Evolutionary conservation across 2,888 invertebrate genomes (phyloP).

Genomic region (Agrotis puta): DNA sequence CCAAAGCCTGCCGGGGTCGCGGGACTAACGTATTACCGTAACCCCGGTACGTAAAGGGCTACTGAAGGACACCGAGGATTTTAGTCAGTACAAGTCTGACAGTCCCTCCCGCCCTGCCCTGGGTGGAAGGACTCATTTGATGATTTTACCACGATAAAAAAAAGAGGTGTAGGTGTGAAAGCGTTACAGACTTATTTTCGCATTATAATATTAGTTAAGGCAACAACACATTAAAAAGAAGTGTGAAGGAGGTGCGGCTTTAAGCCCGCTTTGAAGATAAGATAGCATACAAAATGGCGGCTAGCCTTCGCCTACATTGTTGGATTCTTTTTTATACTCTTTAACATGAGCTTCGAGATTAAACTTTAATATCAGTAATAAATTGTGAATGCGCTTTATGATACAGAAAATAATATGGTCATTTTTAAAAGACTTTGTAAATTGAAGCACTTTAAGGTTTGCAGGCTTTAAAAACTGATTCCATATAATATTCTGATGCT

Average conservation of each 20-base stretch:
- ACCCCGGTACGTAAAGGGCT: too few species aligned
- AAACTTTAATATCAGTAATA: slow-evolving; percentile 54
- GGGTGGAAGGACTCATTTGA: too few species aligned
- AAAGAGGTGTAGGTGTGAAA: too few species aligned
- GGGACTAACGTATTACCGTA: too few species aligned
- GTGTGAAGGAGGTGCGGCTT: slow-evolving; percentile 40
- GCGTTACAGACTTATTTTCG: too few species aligned
- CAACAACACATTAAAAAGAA: slow-evolving; percentile 38
- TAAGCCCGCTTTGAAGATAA: slow-evolving; percentile 50
- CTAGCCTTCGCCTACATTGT: slow-evolving; percentile 43
- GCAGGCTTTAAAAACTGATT: neutral
- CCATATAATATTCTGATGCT: neutral
- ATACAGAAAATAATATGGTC: slow-evolving; percentile 21
- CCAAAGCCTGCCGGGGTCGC: too few species aligned
- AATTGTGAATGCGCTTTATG: slow-evolving; percentile 40
- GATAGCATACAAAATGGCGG: slow-evolving; percentile 31
- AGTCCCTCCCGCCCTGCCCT: too few species aligned
- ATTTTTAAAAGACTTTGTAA: slow-evolving; percentile 33
- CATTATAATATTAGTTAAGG: slow-evolving; percentile 5
- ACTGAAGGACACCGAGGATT: too few species aligned
- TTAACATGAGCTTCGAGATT: slow-evolving; percentile 41
- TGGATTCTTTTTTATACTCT: slow-evolving; percentile 57
- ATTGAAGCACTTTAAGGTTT: slow-evolving; percentile 16
- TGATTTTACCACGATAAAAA: too few species aligned
- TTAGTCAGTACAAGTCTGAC: too few species aligned